Evolutionary conservation across 2,113 vertebrate species (phyloP).

Genomic region (Xyrauchen texanus): DNA sequence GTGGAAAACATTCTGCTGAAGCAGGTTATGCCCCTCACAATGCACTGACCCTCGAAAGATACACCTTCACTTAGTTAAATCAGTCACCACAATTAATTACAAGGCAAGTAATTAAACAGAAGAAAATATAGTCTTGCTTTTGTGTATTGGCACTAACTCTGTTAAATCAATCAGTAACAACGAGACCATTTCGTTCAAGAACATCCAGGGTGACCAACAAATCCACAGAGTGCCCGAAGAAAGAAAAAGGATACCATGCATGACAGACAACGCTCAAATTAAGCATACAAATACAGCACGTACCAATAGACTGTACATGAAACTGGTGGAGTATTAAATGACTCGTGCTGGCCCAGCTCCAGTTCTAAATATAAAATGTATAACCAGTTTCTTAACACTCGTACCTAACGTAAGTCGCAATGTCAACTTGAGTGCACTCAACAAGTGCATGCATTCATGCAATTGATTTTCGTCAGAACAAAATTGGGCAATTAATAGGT

Average conservation of each 20-base stretch:
- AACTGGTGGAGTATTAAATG: no score
- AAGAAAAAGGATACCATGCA: neutral
- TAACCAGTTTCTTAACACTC: no score
- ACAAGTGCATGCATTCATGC: no score
- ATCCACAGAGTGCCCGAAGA: neutral
- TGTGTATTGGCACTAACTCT: neutral
- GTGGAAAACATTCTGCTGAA: neutral
- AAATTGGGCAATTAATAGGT: no score
- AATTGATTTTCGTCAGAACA: no score
- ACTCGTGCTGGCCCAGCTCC: no score
- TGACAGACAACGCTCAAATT: neutral
- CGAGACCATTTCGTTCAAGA: neutral
- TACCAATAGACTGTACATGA: no score
- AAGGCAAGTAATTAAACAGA: neutral
- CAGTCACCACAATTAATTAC: slow-evolving; percentile 7
- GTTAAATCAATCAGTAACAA: neutral
- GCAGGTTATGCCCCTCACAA: neutral
- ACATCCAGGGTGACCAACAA: neutral
- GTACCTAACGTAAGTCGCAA: no score
- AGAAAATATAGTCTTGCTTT: neutral
- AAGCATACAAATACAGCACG: no score
- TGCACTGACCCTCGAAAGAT: neutral
- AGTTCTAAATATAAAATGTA: no score
- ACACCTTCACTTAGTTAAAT: neutral
- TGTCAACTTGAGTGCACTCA: no score